These are phyloP conservation scores for human (Homo sapiens) DNA, from an alignment of 2,113 vertebrate species.

Conservation along the genomic window GRCh38 chr5:96480001-96480500, in stretches of 20 bases:
- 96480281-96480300: not conserved
- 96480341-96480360: not conserved
- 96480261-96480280: not conserved
- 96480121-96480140: not conserved
- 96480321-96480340: not conserved
- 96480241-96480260: not conserved
- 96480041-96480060: not conserved
- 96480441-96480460: not conserved
- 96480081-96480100: not conserved
- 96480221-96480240: not conserved
- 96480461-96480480: not conserved
- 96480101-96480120: not conserved
- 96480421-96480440: not conserved
- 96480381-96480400: not conserved
- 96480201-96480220: not conserved
- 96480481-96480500: not conserved
- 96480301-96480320: not conserved
- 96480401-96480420: not conserved
- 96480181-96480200: not conserved
- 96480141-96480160: not conserved
- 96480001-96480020: not conserved
- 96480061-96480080: conserved; percentile 17
- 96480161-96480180: not conserved
- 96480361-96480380: not conserved
- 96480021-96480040: not conserved